phyloP scores from a whole-genome alignment of 1,140 invertebrate genomes.

The Apis mellifera region Amel_HAv3.1 CM009942.2:5930501-5931000 shows the following conservation, averaged over 20 bases:
- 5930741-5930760: not conserved
- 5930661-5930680: not conserved
- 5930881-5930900: not conserved
- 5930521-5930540: constrained; percentile 30
- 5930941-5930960: not conserved
- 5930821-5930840: not conserved
- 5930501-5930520: not conserved
- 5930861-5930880: constrained; percentile 3
- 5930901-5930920: not conserved
- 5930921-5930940: not conserved
- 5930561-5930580: no score
- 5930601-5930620: no score
- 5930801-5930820: not conserved
- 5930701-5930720: not conserved
- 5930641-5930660: no score
- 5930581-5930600: no score
- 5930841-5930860: not conserved
- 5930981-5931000: constrained; percentile 23
- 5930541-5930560: not conserved
- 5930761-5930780: not conserved
- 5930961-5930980: constrained; percentile 21
- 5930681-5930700: not conserved
- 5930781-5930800: not conserved
- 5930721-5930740: not conserved
- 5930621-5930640: no score